phyloP scores from a whole-genome alignment of 2,888 invertebrate genomes.

The Venustoraphidia nigricollis region DNA sequence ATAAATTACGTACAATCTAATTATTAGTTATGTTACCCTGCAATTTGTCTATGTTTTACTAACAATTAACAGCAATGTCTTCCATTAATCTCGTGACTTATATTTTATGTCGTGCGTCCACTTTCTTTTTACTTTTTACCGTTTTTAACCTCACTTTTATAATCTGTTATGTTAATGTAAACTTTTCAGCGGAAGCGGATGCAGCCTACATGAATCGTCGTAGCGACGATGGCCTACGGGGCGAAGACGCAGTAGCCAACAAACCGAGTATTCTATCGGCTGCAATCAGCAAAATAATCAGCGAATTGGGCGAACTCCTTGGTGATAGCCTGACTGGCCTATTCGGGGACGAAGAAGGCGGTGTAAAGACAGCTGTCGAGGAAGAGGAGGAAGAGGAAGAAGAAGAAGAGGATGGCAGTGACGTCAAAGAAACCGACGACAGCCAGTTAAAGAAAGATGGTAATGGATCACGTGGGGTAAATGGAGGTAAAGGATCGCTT shows the following conservation, averaged over 20 bases:
- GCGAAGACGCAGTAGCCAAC: conserved; percentile 10
- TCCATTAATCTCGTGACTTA: background rate
- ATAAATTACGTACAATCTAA: too few relatives aligned
- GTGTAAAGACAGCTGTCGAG: conserved; percentile 16
- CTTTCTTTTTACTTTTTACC: too few relatives aligned
- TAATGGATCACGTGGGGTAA: background rate
- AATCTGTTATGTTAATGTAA: background rate
- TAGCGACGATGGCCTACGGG: conserved; percentile 14
- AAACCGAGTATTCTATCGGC: conserved; percentile 16
- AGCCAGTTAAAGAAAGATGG: background rate
- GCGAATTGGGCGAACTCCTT: conserved; percentile 21
- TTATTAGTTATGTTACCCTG: too few relatives aligned
- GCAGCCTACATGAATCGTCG: conserved; percentile 5
- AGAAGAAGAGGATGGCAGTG: conserved; percentile 1
- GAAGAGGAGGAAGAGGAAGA: conserved; percentile 13
- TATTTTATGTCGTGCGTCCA: background rate
- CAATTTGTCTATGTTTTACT: too few relatives aligned
- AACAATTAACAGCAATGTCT: too few relatives aligned
- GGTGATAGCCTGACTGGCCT: conserved; percentile 20
- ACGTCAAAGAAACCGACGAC: background rate
- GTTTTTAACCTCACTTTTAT: too few relatives aligned
- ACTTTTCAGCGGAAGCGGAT: conserved; percentile 23
- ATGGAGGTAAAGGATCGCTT: background rate
- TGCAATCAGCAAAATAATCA: conserved; percentile 20
- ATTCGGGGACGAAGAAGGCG: conserved; percentile 16